phyloP scores from a whole-genome alignment of 2,888 invertebrate genomes.

The Neria commutata region DNA sequence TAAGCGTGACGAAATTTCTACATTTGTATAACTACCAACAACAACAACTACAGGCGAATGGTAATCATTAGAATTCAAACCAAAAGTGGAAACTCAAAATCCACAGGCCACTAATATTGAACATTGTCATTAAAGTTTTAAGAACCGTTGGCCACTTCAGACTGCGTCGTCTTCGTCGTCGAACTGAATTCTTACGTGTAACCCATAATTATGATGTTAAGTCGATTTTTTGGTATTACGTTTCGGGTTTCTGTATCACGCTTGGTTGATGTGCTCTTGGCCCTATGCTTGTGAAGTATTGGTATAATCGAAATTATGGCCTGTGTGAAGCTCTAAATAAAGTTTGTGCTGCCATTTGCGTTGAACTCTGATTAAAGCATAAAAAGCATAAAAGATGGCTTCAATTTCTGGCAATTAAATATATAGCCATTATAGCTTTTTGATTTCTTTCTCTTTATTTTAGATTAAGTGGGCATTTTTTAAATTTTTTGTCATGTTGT shows the following conservation, averaged over 20 bases:
- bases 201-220: conserved; percentile 16
- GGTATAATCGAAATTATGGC: not conserved
- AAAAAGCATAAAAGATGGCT: too few relatives aligned
- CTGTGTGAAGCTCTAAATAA: too few relatives aligned
- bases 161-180: too few relatives aligned
- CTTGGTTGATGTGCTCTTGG: not conserved
- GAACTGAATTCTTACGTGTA: not conserved
- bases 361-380: too few relatives aligned
- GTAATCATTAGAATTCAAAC: not conserved
- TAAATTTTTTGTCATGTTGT: too few relatives aligned
- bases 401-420: too few relatives aligned
- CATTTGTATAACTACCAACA: not conserved
- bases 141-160: not conserved
- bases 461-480: too few relatives aligned
- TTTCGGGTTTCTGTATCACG: not conserved
- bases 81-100: not conserved
- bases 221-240: conserved; percentile 1
- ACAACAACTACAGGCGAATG: too few relatives aligned
- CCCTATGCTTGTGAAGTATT: too few relatives aligned
- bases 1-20: not conserved
- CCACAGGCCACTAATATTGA: not conserved
- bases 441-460: too few relatives aligned
- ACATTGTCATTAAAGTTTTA: conserved; percentile 5
- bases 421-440: too few relatives aligned
- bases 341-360: too few relatives aligned